Evolutionary conservation across 2,797 vertebrate genomes (phyloP), one percentile per base, ranked within the genome.

Genomic region (Yasuhikotakia modesta): DNA sequence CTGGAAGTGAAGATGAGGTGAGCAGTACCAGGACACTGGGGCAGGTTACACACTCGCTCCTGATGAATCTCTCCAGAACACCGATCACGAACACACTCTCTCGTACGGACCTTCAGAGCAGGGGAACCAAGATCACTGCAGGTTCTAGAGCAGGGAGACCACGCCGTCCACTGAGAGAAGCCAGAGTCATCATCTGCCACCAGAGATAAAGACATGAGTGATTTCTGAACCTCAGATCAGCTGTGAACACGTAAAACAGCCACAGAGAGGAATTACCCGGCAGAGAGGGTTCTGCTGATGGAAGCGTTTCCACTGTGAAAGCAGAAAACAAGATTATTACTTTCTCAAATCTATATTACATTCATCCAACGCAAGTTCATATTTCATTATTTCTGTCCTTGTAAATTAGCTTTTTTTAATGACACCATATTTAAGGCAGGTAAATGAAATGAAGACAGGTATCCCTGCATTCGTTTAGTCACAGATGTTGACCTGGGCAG

Each of bases 31-130:
- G 90, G 57, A 83, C 96, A 96, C 53, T 94, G 93, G 0, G 95
- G 94, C 69, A 96, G 83, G 88, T 97, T 97, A 86, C 96, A 97
- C 2, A 90, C 88, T 14, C 83, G 92, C 78, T 94, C 90, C 85
- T 97, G 94, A 16, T 78, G 87, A 0, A 87, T 45, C 12, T 81
- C 86, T 45, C 94, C 94, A 0, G 88, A 84, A 79, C 95, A 97
- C 58, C 91, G 92, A 0, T 86, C 85, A n/a, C 53, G 87, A 16
- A 76, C 11, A 72, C 96, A 97, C 55, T 84, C 82, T 11, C 95
- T 91, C 6, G 83, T 79, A 0, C 95, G 94, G 43, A 88, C 89
- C 87, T 95, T 96, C 55, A 82, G 61, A 0, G 93, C 90, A 0
- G 94, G 94, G 2, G 39, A 84, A 11, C 66, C 68, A 0, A 87